Conservation (phyloP, 2,113 vertebrate species). For the Myrmecobius fasciatus region DNA sequence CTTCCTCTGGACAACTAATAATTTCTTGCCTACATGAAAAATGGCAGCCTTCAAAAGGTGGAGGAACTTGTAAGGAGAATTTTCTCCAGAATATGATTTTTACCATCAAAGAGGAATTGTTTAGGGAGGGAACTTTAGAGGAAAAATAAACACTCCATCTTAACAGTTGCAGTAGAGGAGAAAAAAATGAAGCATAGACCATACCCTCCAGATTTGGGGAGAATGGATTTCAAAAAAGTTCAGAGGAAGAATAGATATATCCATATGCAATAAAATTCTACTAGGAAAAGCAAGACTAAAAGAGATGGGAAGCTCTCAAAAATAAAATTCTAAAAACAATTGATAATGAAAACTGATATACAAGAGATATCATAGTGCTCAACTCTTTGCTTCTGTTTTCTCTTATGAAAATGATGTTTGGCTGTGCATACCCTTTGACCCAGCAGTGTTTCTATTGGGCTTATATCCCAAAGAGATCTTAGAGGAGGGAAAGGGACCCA, state of each 20-base stretch:
- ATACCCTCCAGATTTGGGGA: background rate
- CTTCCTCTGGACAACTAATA: background rate
- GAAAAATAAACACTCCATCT: background rate
- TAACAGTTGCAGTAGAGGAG: background rate
- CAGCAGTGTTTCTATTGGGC: too few relatives aligned
- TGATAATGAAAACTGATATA: background rate
- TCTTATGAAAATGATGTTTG: background rate
- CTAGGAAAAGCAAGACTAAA: background rate
- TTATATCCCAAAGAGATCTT: too few relatives aligned
- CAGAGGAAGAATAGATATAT: background rate
- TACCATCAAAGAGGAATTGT: background rate
- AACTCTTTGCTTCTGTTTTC: background rate
- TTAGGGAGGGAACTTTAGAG: background rate
- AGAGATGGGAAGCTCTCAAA: background rate
- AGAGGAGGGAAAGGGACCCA: too few relatives aligned
- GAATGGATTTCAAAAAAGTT: background rate
- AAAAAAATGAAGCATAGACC: background rate
- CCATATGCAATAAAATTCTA: background rate
- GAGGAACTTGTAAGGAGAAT: background rate
- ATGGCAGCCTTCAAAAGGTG: background rate
- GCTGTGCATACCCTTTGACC: too few relatives aligned
- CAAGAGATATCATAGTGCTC: background rate
- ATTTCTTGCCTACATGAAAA: background rate
- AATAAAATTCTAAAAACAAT: background rate
- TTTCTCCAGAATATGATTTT: background rate